Base-by-base conservation (phyloP, 2,797 vertebrate genomes). In the Eremophila alpestris region DNA sequence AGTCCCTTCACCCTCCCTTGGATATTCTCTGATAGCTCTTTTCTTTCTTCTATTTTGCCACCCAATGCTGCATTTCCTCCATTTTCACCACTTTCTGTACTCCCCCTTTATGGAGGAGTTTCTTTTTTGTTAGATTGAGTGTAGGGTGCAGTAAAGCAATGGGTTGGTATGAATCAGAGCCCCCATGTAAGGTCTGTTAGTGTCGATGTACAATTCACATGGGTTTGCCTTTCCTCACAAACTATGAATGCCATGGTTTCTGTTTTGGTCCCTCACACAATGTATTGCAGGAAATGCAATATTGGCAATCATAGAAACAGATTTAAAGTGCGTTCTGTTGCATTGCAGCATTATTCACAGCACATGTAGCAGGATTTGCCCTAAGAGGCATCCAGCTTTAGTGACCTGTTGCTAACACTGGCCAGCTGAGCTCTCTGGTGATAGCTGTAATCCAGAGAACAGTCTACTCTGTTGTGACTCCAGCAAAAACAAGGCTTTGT, bases 101-200 rank as follows among this genome's bases (percentile, higher is more conserved):
- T 75, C 19, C 4, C 7, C 4, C 11, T 45, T 22, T n/a, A 9
- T 32, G 15, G 9, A 83, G 15, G 71, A 64, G 19, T 48, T 64
- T 79, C 23, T 75, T 55, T 38, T 75, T 71, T 75, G 17, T 54
- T 75, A 46, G 21, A 19, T 3, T 69, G 14, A 64, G 32, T 5
- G 2, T 49, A 36, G 9, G 19, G 36, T 92, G 36, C 13, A 48
- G 20, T 64, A 40, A 73, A 86, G 19, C 22, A 48, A 11, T 16
- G 20, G 8, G 7, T 30, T 73, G 16, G 4, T 56, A 10, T 16
- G 17, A 77, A 64, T 79, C 62, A 63, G 54, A 87, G 49, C 8
- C 15, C 1, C 0, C 19, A 16, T 3, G 1, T 16, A 11, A 71
- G 7, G 27, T 59, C 18, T 26, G 5, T 40, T 49, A 36, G 16